Base-by-base conservation (phyloP, 2,113 vertebrate genomes). In the Pomatorhinus ruficollis region DNA sequence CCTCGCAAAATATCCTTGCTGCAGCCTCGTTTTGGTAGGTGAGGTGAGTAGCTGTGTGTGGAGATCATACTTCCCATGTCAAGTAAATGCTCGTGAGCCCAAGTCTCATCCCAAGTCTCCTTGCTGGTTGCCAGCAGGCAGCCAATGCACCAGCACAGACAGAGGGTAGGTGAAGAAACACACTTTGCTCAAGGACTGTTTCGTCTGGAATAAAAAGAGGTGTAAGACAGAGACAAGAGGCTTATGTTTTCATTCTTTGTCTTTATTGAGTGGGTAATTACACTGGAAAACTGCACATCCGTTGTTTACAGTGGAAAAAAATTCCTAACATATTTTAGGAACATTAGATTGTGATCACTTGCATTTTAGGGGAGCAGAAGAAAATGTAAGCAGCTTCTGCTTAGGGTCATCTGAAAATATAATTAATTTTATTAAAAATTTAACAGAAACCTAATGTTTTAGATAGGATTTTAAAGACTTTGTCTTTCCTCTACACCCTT, bases 381-480 rank as follows among this genome's bases (percentile, higher is more conserved):
- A 87, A 92, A 65, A 65, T 9, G 5, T 57, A 56, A 87, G 35
- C 11, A 75, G 47, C 23, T 64, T 91, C 42, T 78, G 35, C 18
- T 59, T 84, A 45, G 53, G 27, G 19, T 60, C 11, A 72, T 35
- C 54, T 79, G 45, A 90, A 91, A 89, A 63, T 76, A 56, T 6
- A 2, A 54, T 76, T 45, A 0, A 42, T 91, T 66, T 83, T 66
- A 42, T 69, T 19, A 56, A 89, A 78, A 64, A 49, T 9, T 25
- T 87, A 65, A 42, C 9, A 81, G 31, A 77, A 83, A 52, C 4
- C 15, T 63, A 71, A 61, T 82, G 13, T 71, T 94, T 72, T 74
- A 78, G 40, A 74, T 81, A 53, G 44, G 30, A 60, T 83, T 90
- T 89, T 95, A 90, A 90, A 93, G 69, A 72, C n/a, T 76, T 64